Base-by-base conservation (phyloP, 2,113 vertebrate genomes). In the Hyla sarda region DNA sequence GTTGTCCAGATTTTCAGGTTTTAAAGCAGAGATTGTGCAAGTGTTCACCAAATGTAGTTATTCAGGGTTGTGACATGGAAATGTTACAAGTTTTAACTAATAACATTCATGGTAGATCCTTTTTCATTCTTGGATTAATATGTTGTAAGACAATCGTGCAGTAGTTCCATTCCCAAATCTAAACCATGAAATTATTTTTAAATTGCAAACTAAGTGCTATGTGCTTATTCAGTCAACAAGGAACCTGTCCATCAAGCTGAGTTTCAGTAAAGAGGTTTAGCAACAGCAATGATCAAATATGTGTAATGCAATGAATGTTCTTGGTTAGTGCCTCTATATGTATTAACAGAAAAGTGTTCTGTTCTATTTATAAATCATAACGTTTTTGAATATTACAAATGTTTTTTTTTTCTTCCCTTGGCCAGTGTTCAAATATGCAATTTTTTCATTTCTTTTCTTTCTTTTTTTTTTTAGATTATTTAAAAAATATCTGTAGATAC, bases 1-100 rank as follows among this genome's bases (percentile, higher is more conserved):
- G 82, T 41, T 83, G 67, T 83, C 82, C 48, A 83, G 62, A 72
- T 54, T 48, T 83, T 83, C 45, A 25, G 65, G 25, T 30, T 25
- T 82, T 65, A 47, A 69, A 21, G 25, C 45, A 19, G 19, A 48
- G 32, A 56, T 73, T 72, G 67, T 73, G 13, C 65, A 71, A 82
- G 69, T n/a, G 50, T 45, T 54, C 67, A 83, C 32, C 72, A 73
- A 47, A 84, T 75, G 75, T 62, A 84, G 58, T 60, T 60, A 60
- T 75, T 30, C 71, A 30, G 21, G 54, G 37, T 75, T 48, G 54
- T 62, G 25, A 83, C 69, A 83, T 34, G 81, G 81, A 74, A 74
- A 56, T 56, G 30, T 37, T 56, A 56, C 41, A 71, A 56, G 41
- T 79, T 52, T 71, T 56, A 37, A 83, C 48, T 79, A 77, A 77